phyloP scores from a whole-genome alignment of 2,113 vertebrate species.

The Catharus bicknelli region DNA sequence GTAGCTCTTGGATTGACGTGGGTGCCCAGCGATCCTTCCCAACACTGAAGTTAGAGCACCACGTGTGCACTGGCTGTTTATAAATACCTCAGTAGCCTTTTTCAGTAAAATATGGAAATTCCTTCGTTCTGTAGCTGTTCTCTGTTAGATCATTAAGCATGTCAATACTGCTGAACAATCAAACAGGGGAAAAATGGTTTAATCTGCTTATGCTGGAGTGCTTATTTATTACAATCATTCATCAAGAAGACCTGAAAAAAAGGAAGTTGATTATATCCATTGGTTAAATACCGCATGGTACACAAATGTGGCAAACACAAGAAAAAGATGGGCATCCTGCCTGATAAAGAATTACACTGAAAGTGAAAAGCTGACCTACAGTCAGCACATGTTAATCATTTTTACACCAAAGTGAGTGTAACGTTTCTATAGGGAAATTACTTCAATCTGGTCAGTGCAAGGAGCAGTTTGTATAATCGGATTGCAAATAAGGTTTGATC shows the following conservation, averaged over 20 bases:
- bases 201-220: constrained; percentile 65
- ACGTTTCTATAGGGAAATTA: constrained; percentile 90
- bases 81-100: constrained; percentile 45
- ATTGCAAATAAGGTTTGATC: constrained; percentile 99
- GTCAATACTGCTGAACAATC: constrained; percentile 74
- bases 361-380: constrained; percentile 81
- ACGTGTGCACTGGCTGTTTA: constrained; percentile 10
- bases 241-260: constrained; percentile 55
- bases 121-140: constrained; percentile 59
- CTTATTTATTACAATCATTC: constrained; percentile 70
- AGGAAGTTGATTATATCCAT: constrained; percentile 51
- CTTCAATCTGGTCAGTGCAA: constrained; percentile 89
- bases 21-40: constrained; percentile 15
- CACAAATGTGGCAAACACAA: constrained; percentile 52
- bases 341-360: constrained; percentile 77
- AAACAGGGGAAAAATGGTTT: constrained; percentile 53
- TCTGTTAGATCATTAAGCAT: constrained; percentile 73
- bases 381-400: constrained; percentile 89
- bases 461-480: constrained; percentile 94
- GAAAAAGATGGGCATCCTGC: constrained; percentile 72
- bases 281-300: constrained; percentile 61
- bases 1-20: constrained; percentile 25
- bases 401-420: constrained; percentile 87
- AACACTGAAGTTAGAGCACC: constrained; percentile 2
- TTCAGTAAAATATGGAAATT: constrained; percentile 69